Evolutionary conservation across 1,140 invertebrate species (phyloP).

Genomic region (Drosophila triauraria): DNA sequence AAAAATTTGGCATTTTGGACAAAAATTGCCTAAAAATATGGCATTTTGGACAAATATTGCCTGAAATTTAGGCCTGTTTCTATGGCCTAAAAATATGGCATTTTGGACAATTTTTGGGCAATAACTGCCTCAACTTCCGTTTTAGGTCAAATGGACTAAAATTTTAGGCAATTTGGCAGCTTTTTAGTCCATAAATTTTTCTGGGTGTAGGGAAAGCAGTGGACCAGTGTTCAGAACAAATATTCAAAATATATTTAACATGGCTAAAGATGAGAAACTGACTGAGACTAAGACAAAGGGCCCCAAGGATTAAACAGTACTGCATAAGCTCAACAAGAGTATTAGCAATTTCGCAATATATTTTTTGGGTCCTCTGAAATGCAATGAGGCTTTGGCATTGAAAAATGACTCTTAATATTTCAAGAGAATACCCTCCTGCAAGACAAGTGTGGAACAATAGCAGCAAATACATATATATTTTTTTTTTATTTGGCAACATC

Average conservation of each 20-base stretch:
- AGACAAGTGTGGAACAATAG: slow-evolving; percentile 56
- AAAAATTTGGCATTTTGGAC: no score
- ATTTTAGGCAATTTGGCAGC: no score
- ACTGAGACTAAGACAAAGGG: slow-evolving; percentile 11
- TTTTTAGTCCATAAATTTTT: no score
- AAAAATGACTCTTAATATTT: slow-evolving; percentile 30
- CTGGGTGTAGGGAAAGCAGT: no score
- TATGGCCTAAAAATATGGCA: no score
- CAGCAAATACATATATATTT: neutral
- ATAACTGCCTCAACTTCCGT: no score
- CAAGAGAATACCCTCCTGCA: slow-evolving; percentile 38
- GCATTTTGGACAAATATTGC: no score
- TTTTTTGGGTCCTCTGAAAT: neutral
- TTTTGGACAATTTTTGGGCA: no score
- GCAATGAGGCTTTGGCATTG: neutral
- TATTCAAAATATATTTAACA: slow-evolving; percentile 68
- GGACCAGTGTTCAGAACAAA: slow-evolving; percentile 37
- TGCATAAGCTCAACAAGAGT: neutral
- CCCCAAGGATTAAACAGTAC: slow-evolving; percentile 32
- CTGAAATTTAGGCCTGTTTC: no score
- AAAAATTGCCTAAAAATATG: no score
- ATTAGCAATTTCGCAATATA: neutral
- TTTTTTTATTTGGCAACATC: slow-evolving; percentile 62
- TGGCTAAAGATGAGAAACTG: slow-evolving; percentile 25
- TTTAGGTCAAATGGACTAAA: no score